Base-by-base conservation (phyloP, 2,888 invertebrate genomes). In the Campoplex nolae region DNA sequence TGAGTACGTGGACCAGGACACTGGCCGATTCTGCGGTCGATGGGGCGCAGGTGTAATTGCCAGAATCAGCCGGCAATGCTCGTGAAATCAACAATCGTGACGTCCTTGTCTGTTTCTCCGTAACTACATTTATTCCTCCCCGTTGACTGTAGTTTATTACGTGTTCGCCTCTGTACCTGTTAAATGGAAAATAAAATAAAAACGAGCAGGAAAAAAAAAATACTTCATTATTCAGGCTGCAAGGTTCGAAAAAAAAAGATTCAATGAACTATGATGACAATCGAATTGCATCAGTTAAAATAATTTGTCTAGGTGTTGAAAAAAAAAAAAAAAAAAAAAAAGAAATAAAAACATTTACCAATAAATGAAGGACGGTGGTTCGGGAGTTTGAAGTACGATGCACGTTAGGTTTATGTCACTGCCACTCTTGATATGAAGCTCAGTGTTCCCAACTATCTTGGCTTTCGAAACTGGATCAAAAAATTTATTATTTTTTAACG, bases 381-480 rank as follows among this genome's bases (percentile, higher is more conserved):
- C 97, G 51, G 97, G 97, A 87, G 97, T 97, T 95, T 98, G 96
- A 92, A 97, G 96, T 88, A 97, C 97, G 93, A 97, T 96, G 95
- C 98, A 98, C 92, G 98, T 98, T 95, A 98, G 96, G 96, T 98
- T 98, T 95, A 98, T 98, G 96, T 98, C 98, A 93, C 97, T 98
- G 91, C 98, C 98, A 93, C 97, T 97, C 94, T 97, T 97, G 94
- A 98, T 97, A 95, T 97, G 97, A 94, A 98, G 95, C 95, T 98
- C 98, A 51, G 97, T 96, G 92, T 97, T 98, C 68, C 98, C 97
- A 93, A 97, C 95, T 93, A 98, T 98, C 95, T 97, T 97, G 90
- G 98, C 98, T 95, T 97, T 97, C 91, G 98, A 98, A 94, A 98
- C 98, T 98, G 96, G 75, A 95, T 95, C 79, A 91, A 81, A 70